Evolutionary conservation across 2,113 vertebrate species (phyloP).

Genomic region (Dryoscopus gambensis): DNA sequence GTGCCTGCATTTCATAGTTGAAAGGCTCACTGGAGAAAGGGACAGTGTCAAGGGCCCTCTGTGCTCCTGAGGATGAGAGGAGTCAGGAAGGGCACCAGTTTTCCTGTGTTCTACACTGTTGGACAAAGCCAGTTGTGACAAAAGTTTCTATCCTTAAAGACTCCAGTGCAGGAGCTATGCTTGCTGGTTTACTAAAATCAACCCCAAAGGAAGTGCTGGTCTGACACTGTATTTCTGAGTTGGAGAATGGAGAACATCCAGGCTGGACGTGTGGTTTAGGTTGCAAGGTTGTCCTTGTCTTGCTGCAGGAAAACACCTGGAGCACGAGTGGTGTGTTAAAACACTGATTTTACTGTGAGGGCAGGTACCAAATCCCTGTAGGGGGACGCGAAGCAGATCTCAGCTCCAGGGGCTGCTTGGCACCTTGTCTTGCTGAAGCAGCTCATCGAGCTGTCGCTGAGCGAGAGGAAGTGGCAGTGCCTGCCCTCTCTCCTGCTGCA

Average conservation of each 20-base stretch:
- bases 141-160: background rate
- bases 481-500: background rate
- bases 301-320: background rate
- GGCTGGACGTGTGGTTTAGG: background rate
- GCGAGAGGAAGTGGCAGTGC: accelerated
- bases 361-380: background rate
- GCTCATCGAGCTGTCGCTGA: background rate
- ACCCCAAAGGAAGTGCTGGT: background rate
- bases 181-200: background rate
- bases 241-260: background rate
- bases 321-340: background rate
- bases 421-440: background rate
- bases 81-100: background rate
- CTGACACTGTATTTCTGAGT: background rate
- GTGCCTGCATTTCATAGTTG: background rate
- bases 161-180: background rate
- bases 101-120: background rate
- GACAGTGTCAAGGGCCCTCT: background rate
- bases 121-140: background rate
- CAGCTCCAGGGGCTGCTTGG: background rate
- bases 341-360: background rate
- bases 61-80: background rate
- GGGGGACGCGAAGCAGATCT: background rate
- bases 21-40: background rate
- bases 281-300: background rate